Evolutionary conservation across 2,113 vertebrate species (phyloP).

Genomic region (Chaetodon auriga): DNA sequence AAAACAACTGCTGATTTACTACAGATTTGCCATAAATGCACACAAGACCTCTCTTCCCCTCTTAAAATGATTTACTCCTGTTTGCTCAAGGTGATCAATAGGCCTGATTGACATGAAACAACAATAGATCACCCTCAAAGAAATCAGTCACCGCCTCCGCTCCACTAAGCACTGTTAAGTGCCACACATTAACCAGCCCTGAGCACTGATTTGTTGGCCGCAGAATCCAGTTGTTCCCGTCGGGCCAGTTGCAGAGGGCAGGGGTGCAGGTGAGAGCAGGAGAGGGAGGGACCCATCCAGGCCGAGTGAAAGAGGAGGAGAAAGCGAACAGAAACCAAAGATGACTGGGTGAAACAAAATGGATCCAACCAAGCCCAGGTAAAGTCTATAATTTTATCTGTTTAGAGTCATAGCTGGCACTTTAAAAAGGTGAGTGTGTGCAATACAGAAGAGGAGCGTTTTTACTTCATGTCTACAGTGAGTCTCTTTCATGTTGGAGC

Average conservation of each 20-base stretch:
- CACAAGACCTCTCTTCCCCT: background rate
- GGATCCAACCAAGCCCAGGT: constrained; percentile 79
- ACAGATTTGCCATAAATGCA: background rate
- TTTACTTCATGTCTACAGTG: background rate
- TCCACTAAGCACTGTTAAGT: constrained; percentile 17
- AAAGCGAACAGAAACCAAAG: constrained; percentile 67
- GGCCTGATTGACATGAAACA: constrained; percentile 37
- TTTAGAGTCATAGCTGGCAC: background rate
- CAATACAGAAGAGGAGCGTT: background rate
- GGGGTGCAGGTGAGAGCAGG: constrained; percentile 65
- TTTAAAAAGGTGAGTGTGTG: background rate
- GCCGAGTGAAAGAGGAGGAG: constrained; percentile 59
- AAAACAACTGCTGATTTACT: background rate
- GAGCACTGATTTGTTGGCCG: constrained; percentile 59
- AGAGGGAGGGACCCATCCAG: constrained; percentile 56
- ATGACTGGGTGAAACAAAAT: constrained; percentile 78
- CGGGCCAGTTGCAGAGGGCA: constrained; percentile 71
- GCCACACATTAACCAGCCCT: constrained; percentile 59
- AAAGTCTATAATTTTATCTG: constrained; percentile 44
- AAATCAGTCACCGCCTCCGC: constrained; percentile 30
- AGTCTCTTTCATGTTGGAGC: background rate
- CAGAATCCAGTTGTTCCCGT: constrained; percentile 82
- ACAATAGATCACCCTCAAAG: constrained; percentile 18
- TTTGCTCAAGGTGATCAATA: constrained; percentile 26
- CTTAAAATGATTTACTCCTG: constrained; percentile 27